Base-by-base conservation (phyloP, 2,797 vertebrate species). In the Cryptoblepharus egeriae region DNA sequence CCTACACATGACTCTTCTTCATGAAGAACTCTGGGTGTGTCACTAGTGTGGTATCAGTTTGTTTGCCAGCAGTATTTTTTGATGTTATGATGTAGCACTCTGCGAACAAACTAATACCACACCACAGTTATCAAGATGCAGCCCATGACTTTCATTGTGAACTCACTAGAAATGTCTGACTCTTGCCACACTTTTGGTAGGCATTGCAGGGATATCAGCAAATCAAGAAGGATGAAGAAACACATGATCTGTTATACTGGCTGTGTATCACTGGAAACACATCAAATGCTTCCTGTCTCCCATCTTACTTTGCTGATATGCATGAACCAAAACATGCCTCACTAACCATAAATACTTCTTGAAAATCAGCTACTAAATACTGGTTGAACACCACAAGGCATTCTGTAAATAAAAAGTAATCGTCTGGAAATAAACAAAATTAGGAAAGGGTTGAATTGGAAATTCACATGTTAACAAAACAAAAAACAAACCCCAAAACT, bases 321-420 rank as follows among this genome's bases (percentile, higher is more conserved):
- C 80, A 89, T 55, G 42, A 77, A 65, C 57, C 1, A 11, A 82
- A 80, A 87, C 16, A 67, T 42, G 69, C 30, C 69, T 83, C 84
- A 58, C 88, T 65, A 83, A 84, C 86, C 39, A 63, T 87, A 77
- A 89, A 81, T 1, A 75, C 77, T 75, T 85, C 0, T 37, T 78
- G 80, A 32, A 13, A 81, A 85, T 87, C 75, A 87, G 63, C 69
- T 83, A 86, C 83, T 84, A 86, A 49, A 45, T 87, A 91, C 90
- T 90, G 89, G 93, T 89, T 91, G 90, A 93, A 92, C 90, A 92
- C 91, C 88, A 84, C 87, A 85, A 39, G 77, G 88, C 65, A 77
- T 74, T 79, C 30, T 49, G 49, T 57, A 80, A 49, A 81, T 73
- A 28, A 35, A 55, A 61, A n/a, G 80, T n/a, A 72, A 28, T 16